Conservation (phyloP, 1,140 invertebrate species). For the Aphaenogaster floridana region DNA sequence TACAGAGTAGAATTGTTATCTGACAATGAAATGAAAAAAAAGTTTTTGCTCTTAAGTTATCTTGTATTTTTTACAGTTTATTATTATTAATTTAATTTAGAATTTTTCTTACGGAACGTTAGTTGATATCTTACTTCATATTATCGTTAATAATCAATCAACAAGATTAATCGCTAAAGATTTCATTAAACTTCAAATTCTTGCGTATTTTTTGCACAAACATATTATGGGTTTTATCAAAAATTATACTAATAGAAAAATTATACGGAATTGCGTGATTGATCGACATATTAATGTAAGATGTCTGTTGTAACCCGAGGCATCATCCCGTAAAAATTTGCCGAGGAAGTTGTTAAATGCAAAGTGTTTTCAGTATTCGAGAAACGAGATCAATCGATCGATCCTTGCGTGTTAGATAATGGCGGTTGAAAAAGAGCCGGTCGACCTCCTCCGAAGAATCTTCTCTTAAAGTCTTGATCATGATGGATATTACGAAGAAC, state of each 20-base stretch:
- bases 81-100: conserved; percentile 4
- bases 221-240: background rate
- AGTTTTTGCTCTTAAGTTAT: background rate
- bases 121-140: background rate
- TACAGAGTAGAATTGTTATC: background rate
- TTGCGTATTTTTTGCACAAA: background rate
- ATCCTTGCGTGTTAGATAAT: conserved; percentile 41
- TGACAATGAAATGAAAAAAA: background rate
- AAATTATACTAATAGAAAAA: conserved; percentile 9
- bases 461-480: conserved; percentile 7
- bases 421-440: background rate
- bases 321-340: background rate
- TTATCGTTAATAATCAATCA: background rate
- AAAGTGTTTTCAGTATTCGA: conserved; percentile 16
- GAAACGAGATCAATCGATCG: conserved; percentile 2
- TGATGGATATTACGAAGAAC: conserved; percentile 33
- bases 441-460: background rate
- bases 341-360: conserved; percentile 6
- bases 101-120: background rate
- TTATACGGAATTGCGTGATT: background rate
- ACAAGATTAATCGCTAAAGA: background rate
- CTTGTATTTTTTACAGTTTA: conserved; percentile 1
- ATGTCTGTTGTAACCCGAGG: conserved; percentile 7
- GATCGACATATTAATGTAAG: background rate
- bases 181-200: background rate